These are phyloP conservation scores for Polymixis lichenea DNA, from an alignment of 2,888 invertebrate species.

Conservation along the genomic window DNA sequence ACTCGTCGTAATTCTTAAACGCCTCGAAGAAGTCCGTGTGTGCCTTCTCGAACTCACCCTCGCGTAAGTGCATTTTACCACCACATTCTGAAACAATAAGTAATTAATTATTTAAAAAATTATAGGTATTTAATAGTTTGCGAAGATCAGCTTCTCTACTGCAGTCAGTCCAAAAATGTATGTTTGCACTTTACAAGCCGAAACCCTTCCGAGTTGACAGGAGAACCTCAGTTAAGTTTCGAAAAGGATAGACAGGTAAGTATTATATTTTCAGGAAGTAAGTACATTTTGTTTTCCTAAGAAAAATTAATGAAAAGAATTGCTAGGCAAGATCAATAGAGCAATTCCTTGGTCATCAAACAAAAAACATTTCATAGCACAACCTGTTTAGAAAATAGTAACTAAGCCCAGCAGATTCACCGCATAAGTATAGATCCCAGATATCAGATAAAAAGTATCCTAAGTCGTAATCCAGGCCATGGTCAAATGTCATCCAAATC, in stretches of 20 bases:
- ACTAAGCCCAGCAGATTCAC: too few relatives aligned
- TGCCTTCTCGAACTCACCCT: conserved; percentile 99
- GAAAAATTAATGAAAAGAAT: background rate
- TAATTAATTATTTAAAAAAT: background rate
- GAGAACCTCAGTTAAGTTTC: too few relatives aligned
- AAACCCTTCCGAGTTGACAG: background rate
- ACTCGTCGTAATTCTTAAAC: conserved; percentile 99
- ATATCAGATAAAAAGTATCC: too few relatives aligned
- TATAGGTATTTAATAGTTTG: background rate
- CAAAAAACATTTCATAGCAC: conserved; percentile 2
- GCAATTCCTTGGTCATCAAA: conserved; percentile 1
- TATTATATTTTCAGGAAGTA: background rate
- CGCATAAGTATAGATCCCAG: too few relatives aligned
- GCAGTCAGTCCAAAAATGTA: background rate
- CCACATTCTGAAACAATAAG: conserved; percentile 94
- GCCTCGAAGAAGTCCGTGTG: conserved; percentile 99
- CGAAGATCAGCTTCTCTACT: background rate
- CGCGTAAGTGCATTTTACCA: conserved; percentile 99
- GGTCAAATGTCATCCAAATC: too few relatives aligned
- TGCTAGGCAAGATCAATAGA: background rate
- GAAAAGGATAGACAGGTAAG: background rate
- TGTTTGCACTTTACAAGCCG: background rate
- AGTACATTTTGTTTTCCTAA: background rate
- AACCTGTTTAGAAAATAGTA: background rate
- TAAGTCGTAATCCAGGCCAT: too few relatives aligned